These are phyloP conservation scores for Helostoma temminkii DNA, from an alignment of 2,797 vertebrate species.

Conservation along the genomic window DNA sequence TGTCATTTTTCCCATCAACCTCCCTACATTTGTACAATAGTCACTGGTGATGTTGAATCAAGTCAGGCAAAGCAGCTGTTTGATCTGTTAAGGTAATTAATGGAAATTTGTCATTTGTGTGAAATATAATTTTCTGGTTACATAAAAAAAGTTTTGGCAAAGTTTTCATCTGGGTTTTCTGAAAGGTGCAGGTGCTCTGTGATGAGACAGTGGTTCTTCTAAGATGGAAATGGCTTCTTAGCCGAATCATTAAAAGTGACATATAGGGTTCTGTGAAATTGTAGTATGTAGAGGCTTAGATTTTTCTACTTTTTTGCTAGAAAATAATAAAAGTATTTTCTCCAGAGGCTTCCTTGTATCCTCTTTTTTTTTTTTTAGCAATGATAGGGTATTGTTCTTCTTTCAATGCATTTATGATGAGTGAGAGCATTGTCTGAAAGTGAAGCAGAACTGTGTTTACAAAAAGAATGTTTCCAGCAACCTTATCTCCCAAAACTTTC, in stretches of 20 bases:
- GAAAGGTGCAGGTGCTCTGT: constrained; percentile 3
- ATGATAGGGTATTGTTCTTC: constrained; percentile 19
- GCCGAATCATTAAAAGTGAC: constrained; percentile 30
- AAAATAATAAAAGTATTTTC: constrained; percentile 32
- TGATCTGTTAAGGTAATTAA: constrained; percentile 26
- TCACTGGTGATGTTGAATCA: constrained; percentile 12
- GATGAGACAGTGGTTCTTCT: neutral
- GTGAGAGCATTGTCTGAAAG: constrained; percentile 23
- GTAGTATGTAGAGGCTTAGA: constrained; percentile 20
- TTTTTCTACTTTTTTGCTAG: constrained; percentile 6
- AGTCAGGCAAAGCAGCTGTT: constrained; percentile 1
- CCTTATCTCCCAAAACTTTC: too few species aligned
- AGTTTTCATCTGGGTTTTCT: neutral
- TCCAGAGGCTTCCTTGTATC: constrained; percentile 27
- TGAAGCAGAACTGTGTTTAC: constrained; percentile 20
- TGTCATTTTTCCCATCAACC: constrained; percentile 22
- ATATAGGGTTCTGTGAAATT: constrained; percentile 17
- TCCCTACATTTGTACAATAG: constrained; percentile 12
- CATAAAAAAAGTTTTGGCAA: neutral
- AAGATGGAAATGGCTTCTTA: constrained; percentile 18
- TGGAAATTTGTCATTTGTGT: constrained; percentile 15
- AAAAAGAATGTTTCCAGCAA: neutral
- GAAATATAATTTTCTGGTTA: constrained; percentile 11
- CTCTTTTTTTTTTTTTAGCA: constrained; percentile 39
- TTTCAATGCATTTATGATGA: constrained; percentile 3